Percentiles rank a stretch among this genome's conserved stretches.
Evolutionary conservation across 2,113 vertebrate species (phyloP).

Genomic region (Glaucomys volans): DNA sequence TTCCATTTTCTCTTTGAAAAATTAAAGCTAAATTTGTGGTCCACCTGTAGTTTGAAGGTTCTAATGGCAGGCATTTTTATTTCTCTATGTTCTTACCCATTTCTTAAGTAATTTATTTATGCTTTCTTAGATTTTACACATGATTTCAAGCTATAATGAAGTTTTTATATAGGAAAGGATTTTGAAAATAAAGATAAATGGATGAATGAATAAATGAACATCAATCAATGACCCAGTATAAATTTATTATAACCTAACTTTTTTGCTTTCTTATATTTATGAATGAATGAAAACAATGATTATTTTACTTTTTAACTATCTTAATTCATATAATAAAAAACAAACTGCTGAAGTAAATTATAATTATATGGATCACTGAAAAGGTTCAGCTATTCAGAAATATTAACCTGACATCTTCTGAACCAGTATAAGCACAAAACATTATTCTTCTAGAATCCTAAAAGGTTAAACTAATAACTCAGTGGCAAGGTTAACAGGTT

Average conservation of each 20-base stretch:
- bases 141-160: constrained; percentile 16
- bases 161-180: constrained; percentile 1
- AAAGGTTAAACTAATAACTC: not conserved
- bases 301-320: constrained; percentile 26
- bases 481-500: constrained; percentile 25
- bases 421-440: constrained; percentile 22
- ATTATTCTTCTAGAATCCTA: not conserved
- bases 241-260: not conserved
- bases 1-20: constrained; percentile 42
- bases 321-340: constrained; percentile 42
- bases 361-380: not conserved
- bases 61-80: constrained; percentile 20
- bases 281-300: constrained; percentile 40
- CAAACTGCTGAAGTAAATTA: not conserved
- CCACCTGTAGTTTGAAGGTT: not conserved
- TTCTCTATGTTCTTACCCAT: not conserved
- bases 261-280: not conserved
- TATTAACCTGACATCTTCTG: not conserved
- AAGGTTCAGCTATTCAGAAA: constrained; percentile 1
- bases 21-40: constrained; percentile 15
- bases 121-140: constrained; percentile 27
- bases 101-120: constrained; percentile 11
- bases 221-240: not conserved
- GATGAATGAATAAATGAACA: not conserved
- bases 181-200: not conserved